Percentiles rank a stretch among this genome's conserved stretches.
These are phyloP conservation scores for Mantis religiosa DNA, from an alignment of 2,888 invertebrate genomes.

Conservation along the genomic window DNA sequence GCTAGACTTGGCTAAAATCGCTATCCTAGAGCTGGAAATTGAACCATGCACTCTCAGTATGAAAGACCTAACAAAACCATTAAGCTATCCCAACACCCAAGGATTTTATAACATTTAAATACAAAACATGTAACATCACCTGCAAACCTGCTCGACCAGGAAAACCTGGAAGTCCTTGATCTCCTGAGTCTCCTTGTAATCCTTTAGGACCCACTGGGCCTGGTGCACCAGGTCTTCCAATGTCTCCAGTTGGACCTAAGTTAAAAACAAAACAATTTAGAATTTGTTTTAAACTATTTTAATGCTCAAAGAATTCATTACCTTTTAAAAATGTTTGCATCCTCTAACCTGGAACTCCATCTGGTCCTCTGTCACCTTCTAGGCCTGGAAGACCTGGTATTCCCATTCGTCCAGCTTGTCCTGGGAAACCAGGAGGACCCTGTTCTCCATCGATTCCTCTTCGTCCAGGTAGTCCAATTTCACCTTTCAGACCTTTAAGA, in stretches of 20 bases:
- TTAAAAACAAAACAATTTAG: not conserved
- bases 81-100: too few species aligned
- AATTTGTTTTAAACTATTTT: not conserved
- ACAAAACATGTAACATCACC: conserved; percentile 16
- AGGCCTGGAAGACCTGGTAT: conserved; percentile 37
- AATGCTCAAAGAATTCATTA: not conserved
- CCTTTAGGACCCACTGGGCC: conserved; percentile 44
- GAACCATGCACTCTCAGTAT: too few species aligned
- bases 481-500: conserved; percentile 43
- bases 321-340: not conserved
- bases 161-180: conserved; percentile 35
- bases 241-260: conserved; percentile 43
- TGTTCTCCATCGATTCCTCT: conserved; percentile 41
- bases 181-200: conserved; percentile 39
- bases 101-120: too few species aligned
- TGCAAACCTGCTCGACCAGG: conserved; percentile 18
- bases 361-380: conserved; percentile 34
- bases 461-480: conserved; percentile 40
- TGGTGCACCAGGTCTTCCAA: conserved; percentile 42
- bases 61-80: too few species aligned
- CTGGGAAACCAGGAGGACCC: conserved; percentile 43
- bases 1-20: too few species aligned
- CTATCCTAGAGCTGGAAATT: too few species aligned
- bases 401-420: conserved; percentile 44
- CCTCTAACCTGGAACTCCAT: conserved; percentile 30